Conservation (phyloP, 2,888 invertebrate species). For the Margaritifera margaritifera region DNA sequence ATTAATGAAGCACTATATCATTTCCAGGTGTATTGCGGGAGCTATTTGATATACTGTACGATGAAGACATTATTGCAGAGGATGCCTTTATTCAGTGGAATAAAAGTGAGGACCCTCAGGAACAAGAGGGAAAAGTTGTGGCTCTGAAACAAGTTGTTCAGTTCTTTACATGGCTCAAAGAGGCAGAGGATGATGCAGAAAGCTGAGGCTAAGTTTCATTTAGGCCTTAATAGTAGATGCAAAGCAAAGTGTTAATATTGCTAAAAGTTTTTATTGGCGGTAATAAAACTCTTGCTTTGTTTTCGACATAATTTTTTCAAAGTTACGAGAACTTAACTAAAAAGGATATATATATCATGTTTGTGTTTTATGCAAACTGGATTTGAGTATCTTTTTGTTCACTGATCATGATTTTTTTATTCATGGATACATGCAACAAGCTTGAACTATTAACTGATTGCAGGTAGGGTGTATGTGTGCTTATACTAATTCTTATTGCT, state of each 20-base stretch:
- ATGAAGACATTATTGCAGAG: conserved; percentile 84
- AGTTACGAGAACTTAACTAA: no score
- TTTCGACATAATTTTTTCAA: no score
- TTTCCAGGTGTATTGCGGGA: conserved; percentile 83
- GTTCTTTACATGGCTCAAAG: conserved; percentile 69
- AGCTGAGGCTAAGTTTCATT: conserved; percentile 40
- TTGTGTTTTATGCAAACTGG: no score
- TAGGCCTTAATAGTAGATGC: conserved; percentile 7
- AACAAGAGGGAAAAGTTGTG: conserved; percentile 87
- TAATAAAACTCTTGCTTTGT: background rate
- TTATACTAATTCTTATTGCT: no score
- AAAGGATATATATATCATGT: no score
- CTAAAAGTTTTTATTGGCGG: background rate
- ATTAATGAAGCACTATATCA: no score
- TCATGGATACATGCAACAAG: no score
- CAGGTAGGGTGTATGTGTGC: no score
- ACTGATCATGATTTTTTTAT: no score
- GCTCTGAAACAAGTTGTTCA: conserved; percentile 83
- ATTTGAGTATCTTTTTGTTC: no score
- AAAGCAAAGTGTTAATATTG: no score
- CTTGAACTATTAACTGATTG: no score
- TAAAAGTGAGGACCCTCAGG: conserved; percentile 79
- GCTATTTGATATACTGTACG: conserved; percentile 85
- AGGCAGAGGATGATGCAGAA: conserved; percentile 60
- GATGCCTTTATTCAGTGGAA: conserved; percentile 86